phyloP scores from a whole-genome alignment of 2,888 invertebrate genomes.

The Romanomermis culicivorax region DNA sequence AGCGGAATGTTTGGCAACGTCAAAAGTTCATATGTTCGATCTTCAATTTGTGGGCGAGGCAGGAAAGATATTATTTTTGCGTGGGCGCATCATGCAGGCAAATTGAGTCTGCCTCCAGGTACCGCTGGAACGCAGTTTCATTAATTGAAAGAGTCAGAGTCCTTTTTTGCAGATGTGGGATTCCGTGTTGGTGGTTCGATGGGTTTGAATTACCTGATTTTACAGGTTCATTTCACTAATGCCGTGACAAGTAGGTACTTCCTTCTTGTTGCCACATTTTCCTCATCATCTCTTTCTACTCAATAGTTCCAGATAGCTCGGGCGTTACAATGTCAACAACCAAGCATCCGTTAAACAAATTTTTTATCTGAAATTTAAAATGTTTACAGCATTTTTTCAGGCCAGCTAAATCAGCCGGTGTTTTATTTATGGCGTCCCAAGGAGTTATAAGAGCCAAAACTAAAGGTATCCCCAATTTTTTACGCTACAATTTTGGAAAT shows the following conservation, averaged over 20 bases:
- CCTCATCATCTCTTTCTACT: too few species aligned
- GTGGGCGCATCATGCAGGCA: slow-evolving; percentile 77
- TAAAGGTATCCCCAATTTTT: background rate
- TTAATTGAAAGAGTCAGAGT: too few species aligned
- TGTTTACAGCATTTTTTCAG: slow-evolving; percentile 35
- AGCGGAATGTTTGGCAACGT: slow-evolving; percentile 55
- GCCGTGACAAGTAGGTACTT: slow-evolving; percentile 13
- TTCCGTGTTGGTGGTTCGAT: slow-evolving; percentile 70
- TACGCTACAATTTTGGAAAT: too few species aligned
- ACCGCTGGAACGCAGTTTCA: too few species aligned
- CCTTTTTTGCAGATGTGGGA: slow-evolving; percentile 38
- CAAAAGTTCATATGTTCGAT: slow-evolving; percentile 27
- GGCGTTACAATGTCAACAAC: too few species aligned
- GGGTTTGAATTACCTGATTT: slow-evolving; percentile 60
- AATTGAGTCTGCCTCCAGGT: slow-evolving; percentile 50
- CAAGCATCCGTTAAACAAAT: too few species aligned
- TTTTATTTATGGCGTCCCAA: slow-evolving; percentile 63
- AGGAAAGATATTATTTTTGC: slow-evolving; percentile 51
- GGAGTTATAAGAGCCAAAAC: slow-evolving; percentile 41
- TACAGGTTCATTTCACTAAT: slow-evolving; percentile 64
- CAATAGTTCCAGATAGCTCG: too few species aligned
- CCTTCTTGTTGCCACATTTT: too few species aligned
- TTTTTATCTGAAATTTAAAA: too few species aligned
- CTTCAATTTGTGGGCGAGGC: slow-evolving; percentile 46
- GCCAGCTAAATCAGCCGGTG: slow-evolving; percentile 67